Evolutionary conservation across 2,888 invertebrate genomes (phyloP).

Genomic region (Drosophila paranaensis): DNA sequence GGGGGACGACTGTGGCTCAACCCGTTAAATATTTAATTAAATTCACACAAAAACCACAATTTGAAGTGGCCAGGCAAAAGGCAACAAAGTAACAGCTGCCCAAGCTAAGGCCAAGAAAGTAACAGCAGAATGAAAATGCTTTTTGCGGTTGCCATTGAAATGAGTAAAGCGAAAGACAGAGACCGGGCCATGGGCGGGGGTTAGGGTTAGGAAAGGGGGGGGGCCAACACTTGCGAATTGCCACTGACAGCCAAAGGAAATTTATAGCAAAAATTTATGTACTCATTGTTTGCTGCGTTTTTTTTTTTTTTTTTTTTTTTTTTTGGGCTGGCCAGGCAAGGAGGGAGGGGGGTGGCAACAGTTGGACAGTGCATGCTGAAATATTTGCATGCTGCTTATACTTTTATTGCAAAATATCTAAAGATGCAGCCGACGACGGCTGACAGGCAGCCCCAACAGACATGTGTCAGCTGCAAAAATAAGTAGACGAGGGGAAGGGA

Average conservation of each 20-base stretch:
- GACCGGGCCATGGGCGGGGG: background rate
- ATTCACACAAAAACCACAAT: slow-evolving; percentile 70
- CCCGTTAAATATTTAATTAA: slow-evolving; percentile 76
- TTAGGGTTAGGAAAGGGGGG: background rate
- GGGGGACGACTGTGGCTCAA: background rate
- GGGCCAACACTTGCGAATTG: slow-evolving; percentile 71
- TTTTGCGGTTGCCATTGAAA: slow-evolving; percentile 80
- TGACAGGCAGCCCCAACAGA: slow-evolving; percentile 56
- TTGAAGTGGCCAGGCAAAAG: slow-evolving; percentile 38
- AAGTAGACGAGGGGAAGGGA: background rate
- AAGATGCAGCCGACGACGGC: slow-evolving; percentile 38
- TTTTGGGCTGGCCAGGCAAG: background rate
- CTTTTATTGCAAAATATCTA: slow-evolving; percentile 79
- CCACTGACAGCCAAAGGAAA: slow-evolving; percentile 79
- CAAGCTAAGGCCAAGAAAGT: slow-evolving; percentile 59
- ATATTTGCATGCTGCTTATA: slow-evolving; percentile 77
- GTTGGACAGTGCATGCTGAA: slow-evolving; percentile 63
- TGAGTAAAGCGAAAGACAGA: slow-evolving; percentile 42
- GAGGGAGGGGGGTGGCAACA: slow-evolving; percentile 8
- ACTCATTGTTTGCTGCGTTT: slow-evolving; percentile 51
- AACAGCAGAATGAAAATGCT: slow-evolving; percentile 67
- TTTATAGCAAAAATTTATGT: slow-evolving; percentile 78
- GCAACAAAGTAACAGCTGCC: slow-evolving; percentile 37
- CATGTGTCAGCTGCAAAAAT: slow-evolving; percentile 65
- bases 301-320: background rate